Conservation (phyloP, 2,797 vertebrate genomes). For the Champsocephalus gunnari region DNA sequence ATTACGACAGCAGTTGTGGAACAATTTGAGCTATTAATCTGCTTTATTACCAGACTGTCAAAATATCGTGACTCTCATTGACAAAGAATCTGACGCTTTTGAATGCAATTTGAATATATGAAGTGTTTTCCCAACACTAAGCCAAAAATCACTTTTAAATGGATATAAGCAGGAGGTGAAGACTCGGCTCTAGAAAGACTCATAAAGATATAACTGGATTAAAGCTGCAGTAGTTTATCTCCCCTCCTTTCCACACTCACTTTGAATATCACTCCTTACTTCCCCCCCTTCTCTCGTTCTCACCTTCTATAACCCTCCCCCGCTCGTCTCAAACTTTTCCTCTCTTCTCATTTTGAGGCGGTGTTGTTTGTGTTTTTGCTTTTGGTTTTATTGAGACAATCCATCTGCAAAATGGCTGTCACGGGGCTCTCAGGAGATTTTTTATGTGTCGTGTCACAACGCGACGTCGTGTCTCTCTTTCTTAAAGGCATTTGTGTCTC, state of each 20-base stretch:
- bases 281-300: background rate
- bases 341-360: background rate
- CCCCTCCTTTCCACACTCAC: slow-evolving; percentile 29
- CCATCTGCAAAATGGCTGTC: slow-evolving; percentile 54
- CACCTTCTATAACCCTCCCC: slow-evolving; percentile 16
- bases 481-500: slow-evolving; percentile 46
- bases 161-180: slow-evolving; percentile 30
- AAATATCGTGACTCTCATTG: slow-evolving; percentile 57
- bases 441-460: slow-evolving; percentile 45
- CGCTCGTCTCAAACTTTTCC: slow-evolving; percentile 25
- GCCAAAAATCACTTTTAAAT: slow-evolving; percentile 44
- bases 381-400: slow-evolving; percentile 58
- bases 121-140: slow-evolving; percentile 30
- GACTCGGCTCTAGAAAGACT: slow-evolving; percentile 43
- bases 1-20: slow-evolving; percentile 57
- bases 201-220: slow-evolving; percentile 65
- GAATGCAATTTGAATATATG: slow-evolving; percentile 61
- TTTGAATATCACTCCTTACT: slow-evolving; percentile 36
- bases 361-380: slow-evolving; percentile 29
- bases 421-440: slow-evolving; percentile 42
- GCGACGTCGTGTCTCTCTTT: slow-evolving; percentile 40
- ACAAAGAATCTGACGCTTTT: slow-evolving; percentile 56
- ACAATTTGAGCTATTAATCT: slow-evolving; percentile 69
- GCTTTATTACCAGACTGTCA: slow-evolving; percentile 67
- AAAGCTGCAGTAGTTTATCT: slow-evolving; percentile 46